These are phyloP conservation scores for Euleptes europaea DNA, from an alignment of 2,113 vertebrate genomes.

Conservation along the genomic window DNA sequence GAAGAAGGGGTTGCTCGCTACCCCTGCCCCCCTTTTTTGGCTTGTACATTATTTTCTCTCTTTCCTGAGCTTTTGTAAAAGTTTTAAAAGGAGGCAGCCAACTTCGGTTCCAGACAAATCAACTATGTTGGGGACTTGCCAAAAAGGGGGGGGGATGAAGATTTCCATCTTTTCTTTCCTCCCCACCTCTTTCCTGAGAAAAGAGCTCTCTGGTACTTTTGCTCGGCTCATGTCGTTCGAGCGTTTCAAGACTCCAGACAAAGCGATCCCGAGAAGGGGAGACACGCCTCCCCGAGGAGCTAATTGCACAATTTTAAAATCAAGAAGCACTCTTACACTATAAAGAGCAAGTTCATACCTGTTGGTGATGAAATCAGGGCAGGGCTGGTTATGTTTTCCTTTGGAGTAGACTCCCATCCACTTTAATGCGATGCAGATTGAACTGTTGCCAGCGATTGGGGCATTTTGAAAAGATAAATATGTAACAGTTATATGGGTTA, in stretches of 20 bases:
- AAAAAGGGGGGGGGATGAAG: conserved; percentile 28
- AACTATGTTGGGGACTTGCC: conserved; percentile 64
- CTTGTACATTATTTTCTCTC: not conserved
- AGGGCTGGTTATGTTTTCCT: conserved; percentile 1
- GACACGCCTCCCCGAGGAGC: conserved; percentile 60
- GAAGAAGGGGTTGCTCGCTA: not conserved
- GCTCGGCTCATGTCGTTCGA: conserved; percentile 9
- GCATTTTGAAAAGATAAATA: not conserved
- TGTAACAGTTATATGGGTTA: not conserved
- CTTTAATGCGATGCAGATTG: not conserved
- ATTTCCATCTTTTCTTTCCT: conserved; percentile 5
- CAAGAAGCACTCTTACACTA: conserved; percentile 40
- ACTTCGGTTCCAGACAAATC: conserved; percentile 48
- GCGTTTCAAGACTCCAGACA: conserved; percentile 55
- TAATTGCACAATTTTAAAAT: conserved; percentile 70
- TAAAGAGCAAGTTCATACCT: conserved; percentile 74
- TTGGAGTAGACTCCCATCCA: conserved; percentile 3
- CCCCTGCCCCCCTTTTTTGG: not conserved
- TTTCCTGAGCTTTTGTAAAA: conserved; percentile 33
- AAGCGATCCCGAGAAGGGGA: conserved; percentile 49
- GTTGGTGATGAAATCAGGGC: conserved; percentile 62
- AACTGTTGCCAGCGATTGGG: not conserved
- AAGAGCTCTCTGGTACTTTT: not conserved
- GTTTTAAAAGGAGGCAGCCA: conserved; percentile 51
- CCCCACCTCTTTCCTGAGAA: not conserved